Evolutionary conservation across 2,888 invertebrate species (phyloP).

Genomic region (Leuctra nigra): DNA sequence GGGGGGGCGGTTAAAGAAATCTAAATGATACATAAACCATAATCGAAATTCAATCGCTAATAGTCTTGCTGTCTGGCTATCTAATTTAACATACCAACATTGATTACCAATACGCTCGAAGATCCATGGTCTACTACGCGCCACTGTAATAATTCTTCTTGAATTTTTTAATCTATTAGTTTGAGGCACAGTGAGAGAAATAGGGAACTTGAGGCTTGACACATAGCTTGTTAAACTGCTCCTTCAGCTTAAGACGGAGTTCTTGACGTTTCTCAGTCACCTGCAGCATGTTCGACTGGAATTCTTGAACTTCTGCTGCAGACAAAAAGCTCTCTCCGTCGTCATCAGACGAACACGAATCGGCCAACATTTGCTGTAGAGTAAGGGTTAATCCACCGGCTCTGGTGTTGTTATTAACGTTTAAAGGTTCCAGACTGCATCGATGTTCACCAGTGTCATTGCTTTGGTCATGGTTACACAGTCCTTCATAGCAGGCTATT

Average conservation of each 20-base stretch:
- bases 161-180: conserved; percentile 12
- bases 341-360: conserved; percentile 70
- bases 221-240: conserved; percentile 76
- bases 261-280: conserved; percentile 74
- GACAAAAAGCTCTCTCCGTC: conserved; percentile 73
- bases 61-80: too few species aligned
- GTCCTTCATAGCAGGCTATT: conserved; percentile 81
- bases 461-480: conserved; percentile 64
- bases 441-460: background rate
- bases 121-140: too few species aligned
- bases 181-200: conserved; percentile 25
- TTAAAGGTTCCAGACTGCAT: background rate
- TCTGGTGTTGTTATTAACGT: background rate
- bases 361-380: conserved; percentile 75
- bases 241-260: conserved; percentile 71
- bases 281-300: conserved; percentile 71
- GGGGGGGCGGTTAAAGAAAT: too few species aligned
- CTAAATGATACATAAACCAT: too few species aligned
- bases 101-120: too few species aligned
- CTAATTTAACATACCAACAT: too few species aligned
- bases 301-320: conserved; percentile 80
- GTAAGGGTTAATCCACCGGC: conserved; percentile 34
- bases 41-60: too few species aligned
- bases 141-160: too few species aligned
- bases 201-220: conserved; percentile 17